phyloP scores from a whole-genome alignment of 2,888 invertebrate genomes.

The Agrotis ipsilon region DNA sequence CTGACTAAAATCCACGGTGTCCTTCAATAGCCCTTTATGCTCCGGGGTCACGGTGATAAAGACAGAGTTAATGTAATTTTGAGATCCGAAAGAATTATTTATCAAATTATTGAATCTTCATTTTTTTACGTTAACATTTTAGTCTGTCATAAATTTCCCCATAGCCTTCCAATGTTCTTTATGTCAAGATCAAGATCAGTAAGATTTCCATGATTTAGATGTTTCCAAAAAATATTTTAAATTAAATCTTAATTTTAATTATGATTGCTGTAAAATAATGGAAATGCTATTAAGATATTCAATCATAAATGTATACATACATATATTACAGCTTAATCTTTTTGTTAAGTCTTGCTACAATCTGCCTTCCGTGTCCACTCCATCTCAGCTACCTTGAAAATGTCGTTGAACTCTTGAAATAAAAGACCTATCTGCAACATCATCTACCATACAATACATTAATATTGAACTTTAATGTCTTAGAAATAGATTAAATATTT shows the following conservation, averaged over 20 bases:
- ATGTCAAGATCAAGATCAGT: too few species aligned
- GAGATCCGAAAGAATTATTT: too few species aligned
- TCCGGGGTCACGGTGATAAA: too few species aligned
- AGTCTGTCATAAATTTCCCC: too few species aligned
- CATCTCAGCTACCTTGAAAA: slow-evolving; percentile 21
- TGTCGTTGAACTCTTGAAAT: slow-evolving; percentile 30
- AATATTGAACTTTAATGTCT: slow-evolving; percentile 13
- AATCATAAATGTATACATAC: neutral
- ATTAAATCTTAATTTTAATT: too few species aligned
- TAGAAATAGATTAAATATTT: slow-evolving; percentile 13
- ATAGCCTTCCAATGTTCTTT: too few species aligned
- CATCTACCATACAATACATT: slow-evolving; percentile 24
- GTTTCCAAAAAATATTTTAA: neutral
- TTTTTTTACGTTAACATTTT: too few species aligned
- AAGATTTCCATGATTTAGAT: too few species aligned
- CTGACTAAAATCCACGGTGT: too few species aligned
- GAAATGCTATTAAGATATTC: neutral
- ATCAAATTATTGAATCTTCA: too few species aligned
- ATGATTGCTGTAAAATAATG: neutral
- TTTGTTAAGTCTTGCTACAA: neutral
- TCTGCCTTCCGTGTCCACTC: slow-evolving; percentile 16
- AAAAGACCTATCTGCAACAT: slow-evolving; percentile 15
- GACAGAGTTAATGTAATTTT: too few species aligned
- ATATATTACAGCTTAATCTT: neutral
- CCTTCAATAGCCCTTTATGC: too few species aligned